Base-by-base conservation (phyloP, 2,113 vertebrate species). In the Oryzias curvinotus region DNA sequence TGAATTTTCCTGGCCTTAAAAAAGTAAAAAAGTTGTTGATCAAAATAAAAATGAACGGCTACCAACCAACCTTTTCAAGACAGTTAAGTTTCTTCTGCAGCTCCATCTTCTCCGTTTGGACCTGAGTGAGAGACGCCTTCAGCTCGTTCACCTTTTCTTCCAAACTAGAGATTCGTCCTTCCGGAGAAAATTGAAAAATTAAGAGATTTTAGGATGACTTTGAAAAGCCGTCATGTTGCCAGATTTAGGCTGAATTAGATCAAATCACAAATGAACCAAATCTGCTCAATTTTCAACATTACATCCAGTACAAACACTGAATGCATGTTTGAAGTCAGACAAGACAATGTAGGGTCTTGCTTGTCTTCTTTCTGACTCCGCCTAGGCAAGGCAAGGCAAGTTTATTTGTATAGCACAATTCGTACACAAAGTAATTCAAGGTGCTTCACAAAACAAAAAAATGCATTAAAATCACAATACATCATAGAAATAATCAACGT, bases 71-170 rank as follows among this genome's bases (percentile, higher is more conserved):
- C 96, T 97, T 98, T 81, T 97, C 95, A 65, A 97, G 85, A 73
- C 93, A 91, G 51, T 91, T 92, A 41, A 97, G 85, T 49, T 89
- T 95, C 74, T 95, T 92, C 45, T 98, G 95, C 2, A 98, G 82
- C 66, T 95, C 92, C 68, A 94, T 93, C 88, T 97, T 98, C 65
- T 98, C 95, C 30, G 78, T 60, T 80, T 96, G 93, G 44, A 88
- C 70, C 70, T 91, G 91, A 50, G 93, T 84, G 71, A 96, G 52
- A 7, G 89, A 84, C 6, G 78, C 86, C 84, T 94, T 98, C 50
- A 90, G 86, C 72, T 90, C 94, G 84, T 93, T 96, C 41, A 95
- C 76, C 79, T 98, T 94, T 46, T 94, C 94, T 80, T 97, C 93
- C 4, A 98, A 83, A 43, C 86, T 87, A 55, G 88, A 92, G 86